Evolutionary conservation across 1,140 invertebrate species (phyloP), one percentile per base, ranked within the genome.

Genomic region (Gryllus bimaculatus): DNA sequence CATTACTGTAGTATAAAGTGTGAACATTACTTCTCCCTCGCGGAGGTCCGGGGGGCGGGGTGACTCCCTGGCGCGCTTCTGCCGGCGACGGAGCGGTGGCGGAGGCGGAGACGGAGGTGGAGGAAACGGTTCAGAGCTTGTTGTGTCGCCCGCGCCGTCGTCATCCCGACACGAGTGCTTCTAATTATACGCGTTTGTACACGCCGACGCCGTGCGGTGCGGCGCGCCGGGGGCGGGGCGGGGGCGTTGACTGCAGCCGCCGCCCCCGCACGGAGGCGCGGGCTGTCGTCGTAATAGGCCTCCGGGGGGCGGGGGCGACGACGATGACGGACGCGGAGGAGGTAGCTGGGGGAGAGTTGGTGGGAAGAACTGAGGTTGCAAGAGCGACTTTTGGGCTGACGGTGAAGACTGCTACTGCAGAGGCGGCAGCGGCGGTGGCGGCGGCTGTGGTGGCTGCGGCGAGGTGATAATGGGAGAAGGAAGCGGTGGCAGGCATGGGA

Each of bases 141-240:
- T 66, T 66, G 54, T 66, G 54, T 66, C 54, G 54, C 18, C 54
- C 10, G 54, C 10, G 18, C 26, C 26, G 26, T 39, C 26, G 26
- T 39, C 26, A 39, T 39, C 26, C 26, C 54, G 54, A 66, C 54
- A 66, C 54, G 10, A 66, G 54, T 66, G 54, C 10, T 66, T 66
- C 54, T 66, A 66, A 66, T 66, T 66, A 66, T 66, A 66, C 54
- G 54, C 54, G 54, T 66, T 66, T 66, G 54, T 66, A 66, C 54
- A 66, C 7, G 54, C 54, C 54, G 54, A 13, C 54, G 18, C 54
- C 18, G 54, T 66, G 54, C 54, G 54, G 18, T 18, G 54, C 2
- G 18, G 54, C 10, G 1, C 7, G 54, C 0, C 54, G 54, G 10
- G 54, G 54, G 54, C 54, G 54, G 54, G 54, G 54, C 54, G 54